These are phyloP conservation scores for Eupithecia pulchellata DNA, from an alignment of 2,888 invertebrate species.

Conservation along the genomic window DNA sequence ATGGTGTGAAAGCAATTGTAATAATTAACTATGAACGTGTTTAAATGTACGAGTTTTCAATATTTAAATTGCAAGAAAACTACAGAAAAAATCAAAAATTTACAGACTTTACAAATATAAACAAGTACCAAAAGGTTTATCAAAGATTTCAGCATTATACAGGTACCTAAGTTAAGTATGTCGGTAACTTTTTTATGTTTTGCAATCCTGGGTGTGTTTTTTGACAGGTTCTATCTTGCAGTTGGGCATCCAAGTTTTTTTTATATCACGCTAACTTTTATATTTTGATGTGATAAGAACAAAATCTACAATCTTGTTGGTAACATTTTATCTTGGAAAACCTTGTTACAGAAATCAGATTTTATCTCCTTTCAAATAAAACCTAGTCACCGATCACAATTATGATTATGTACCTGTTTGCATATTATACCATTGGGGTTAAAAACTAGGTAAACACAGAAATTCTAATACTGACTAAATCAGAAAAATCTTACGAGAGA, in stretches of 20 bases:
- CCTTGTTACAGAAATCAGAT: constrained; percentile 6
- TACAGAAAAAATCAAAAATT: too few species aligned
- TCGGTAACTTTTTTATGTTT: background rate
- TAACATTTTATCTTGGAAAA: background rate
- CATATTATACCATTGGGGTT: background rate
- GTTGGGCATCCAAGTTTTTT: background rate
- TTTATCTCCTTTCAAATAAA: background rate
- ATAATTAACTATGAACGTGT: too few species aligned
- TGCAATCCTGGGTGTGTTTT: background rate
- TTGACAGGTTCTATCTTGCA: background rate
- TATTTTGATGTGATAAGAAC: background rate
- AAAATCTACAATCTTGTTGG: background rate
- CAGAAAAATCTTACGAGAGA: background rate
- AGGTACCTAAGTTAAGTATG: background rate
- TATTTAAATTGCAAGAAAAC: background rate
- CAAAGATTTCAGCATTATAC: background rate
- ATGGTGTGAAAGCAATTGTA: too few species aligned
- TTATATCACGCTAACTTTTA: background rate
- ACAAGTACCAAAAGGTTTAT: background rate
- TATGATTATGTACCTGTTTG: background rate
- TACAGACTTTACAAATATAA: background rate
- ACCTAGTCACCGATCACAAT: background rate
- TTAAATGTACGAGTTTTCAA: background rate
- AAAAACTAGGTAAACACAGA: background rate
- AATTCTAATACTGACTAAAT: background rate